Evolutionary conservation across 2,797 vertebrate genomes (phyloP).

Genomic region (Rhabdomys pumilio): DNA sequence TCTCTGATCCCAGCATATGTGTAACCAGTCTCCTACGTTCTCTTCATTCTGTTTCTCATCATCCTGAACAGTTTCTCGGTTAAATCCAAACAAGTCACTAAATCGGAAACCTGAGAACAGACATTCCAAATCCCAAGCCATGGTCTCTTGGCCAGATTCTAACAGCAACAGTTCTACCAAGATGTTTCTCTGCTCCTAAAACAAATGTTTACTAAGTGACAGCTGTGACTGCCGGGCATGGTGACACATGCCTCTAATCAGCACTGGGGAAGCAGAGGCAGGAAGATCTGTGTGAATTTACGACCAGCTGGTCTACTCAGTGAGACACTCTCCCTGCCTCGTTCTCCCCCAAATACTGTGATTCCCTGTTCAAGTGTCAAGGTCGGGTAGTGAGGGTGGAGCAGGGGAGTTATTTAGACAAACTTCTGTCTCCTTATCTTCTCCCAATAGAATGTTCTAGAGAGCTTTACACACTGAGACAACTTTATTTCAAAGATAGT

Average conservation of each 20-base stretch:
- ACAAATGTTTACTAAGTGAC: background rate
- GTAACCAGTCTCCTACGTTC: background rate
- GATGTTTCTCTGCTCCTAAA: background rate
- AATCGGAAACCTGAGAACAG: background rate
- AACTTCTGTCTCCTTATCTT: background rate
- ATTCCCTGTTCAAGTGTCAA: background rate
- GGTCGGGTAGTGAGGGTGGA: rapidly evolving
- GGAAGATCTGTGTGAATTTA: background rate
- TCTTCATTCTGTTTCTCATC: background rate
- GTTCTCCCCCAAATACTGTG: too few species aligned
- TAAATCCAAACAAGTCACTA: background rate
- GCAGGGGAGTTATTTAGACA: background rate
- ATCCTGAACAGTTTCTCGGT: background rate
- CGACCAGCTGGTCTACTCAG: background rate
- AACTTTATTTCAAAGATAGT: slow-evolving; percentile 41
- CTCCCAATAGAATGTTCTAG: background rate
- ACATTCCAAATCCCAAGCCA: background rate
- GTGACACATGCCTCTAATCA: background rate
- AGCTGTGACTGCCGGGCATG: background rate
- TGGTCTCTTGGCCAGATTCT: background rate
- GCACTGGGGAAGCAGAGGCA: background rate
- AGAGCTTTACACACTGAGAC: slow-evolving; percentile 32
- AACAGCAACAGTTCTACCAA: background rate
- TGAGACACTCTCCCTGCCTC: background rate
- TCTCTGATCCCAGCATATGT: background rate